Conservation (phyloP, 2,113 vertebrate genomes). For the Gobiocypris rarus region DNA sequence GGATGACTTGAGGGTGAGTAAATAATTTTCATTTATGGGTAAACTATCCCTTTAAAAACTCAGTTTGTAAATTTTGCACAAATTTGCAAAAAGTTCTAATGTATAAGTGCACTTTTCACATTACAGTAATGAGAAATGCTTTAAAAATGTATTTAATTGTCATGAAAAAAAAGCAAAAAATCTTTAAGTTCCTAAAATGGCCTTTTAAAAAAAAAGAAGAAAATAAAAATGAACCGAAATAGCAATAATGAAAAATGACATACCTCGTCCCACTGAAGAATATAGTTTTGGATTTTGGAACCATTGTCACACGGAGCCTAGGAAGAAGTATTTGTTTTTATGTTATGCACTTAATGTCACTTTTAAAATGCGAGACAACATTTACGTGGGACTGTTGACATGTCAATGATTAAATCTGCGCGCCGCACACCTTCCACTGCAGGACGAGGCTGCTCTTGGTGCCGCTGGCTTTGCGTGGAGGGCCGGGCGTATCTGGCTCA, state of each 20-base stretch:
- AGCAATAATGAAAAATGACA: neutral
- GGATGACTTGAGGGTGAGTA: too few relatives aligned
- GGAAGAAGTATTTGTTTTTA: neutral
- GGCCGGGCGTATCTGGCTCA: constrained; percentile 89
- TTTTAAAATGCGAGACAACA: neutral
- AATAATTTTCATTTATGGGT: too few relatives aligned
- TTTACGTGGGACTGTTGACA: neutral
- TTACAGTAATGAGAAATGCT: neutral
- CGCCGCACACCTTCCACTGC: constrained; percentile 88
- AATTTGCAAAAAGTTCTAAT: too few relatives aligned
- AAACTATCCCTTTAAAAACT: too few relatives aligned
- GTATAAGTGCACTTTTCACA: too few relatives aligned
- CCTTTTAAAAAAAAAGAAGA: neutral
- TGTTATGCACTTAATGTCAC: neutral
- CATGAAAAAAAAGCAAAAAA: neutral
- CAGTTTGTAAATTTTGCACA: too few relatives aligned
- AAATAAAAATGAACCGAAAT: neutral
- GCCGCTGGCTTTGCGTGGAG: constrained; percentile 89
- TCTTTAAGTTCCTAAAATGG: neutral
- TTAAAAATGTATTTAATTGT: neutral
- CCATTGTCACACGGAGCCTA: constrained; percentile 96
- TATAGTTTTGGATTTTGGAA: constrained; percentile 93
- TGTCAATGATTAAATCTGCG: neutral
- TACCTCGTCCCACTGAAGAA: constrained; percentile 97
- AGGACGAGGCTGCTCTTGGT: constrained; percentile 92